Percentiles rank a stretch among this genome's conserved stretches.
Conservation (phyloP, 1,140 invertebrate species). For the Spodoptera litura region DNA sequence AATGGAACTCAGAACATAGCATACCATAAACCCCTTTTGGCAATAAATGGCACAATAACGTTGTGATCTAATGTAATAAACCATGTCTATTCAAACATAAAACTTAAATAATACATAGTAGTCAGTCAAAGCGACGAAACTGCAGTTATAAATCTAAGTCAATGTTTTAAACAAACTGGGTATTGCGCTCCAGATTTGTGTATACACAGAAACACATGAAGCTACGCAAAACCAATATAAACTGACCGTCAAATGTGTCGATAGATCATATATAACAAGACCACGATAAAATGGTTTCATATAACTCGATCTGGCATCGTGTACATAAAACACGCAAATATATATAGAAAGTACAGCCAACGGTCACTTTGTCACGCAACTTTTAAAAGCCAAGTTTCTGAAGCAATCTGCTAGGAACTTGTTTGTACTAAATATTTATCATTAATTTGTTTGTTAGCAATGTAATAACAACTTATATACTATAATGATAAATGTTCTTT, state of each 20-base stretch:
- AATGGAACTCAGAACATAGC: too few species aligned
- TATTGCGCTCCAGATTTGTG: slow-evolving; percentile 8
- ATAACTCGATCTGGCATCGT: neutral
- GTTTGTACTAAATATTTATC: slow-evolving; percentile 3
- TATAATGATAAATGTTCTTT: neutral
- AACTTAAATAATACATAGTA: neutral
- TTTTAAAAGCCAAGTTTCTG: slow-evolving; percentile 28
- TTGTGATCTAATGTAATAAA: too few species aligned
- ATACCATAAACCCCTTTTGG: too few species aligned
- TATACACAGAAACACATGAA: too few species aligned
- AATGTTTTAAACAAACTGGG: slow-evolving; percentile 37
- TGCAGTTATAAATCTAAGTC: slow-evolving; percentile 41
- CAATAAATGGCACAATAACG: too few species aligned
- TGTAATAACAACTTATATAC: neutral
- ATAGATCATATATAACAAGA: too few species aligned
- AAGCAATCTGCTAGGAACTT: neutral
- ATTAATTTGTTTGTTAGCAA: slow-evolving; percentile 16
- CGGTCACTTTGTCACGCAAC: slow-evolving; percentile 31
- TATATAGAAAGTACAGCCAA: slow-evolving; percentile 11
- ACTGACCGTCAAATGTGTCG: too few species aligned
- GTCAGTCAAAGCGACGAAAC: slow-evolving; percentile 31
- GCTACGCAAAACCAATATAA: too few species aligned
- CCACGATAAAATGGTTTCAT: too few species aligned
- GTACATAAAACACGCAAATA: slow-evolving; percentile 13
- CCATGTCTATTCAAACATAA: too few species aligned